Percentiles rank a stretch among this genome's conserved stretches.
These are phyloP conservation scores for Callospermophilus lateralis DNA, from an alignment of 2,113 vertebrate species.

Conservation along the genomic window DNA sequence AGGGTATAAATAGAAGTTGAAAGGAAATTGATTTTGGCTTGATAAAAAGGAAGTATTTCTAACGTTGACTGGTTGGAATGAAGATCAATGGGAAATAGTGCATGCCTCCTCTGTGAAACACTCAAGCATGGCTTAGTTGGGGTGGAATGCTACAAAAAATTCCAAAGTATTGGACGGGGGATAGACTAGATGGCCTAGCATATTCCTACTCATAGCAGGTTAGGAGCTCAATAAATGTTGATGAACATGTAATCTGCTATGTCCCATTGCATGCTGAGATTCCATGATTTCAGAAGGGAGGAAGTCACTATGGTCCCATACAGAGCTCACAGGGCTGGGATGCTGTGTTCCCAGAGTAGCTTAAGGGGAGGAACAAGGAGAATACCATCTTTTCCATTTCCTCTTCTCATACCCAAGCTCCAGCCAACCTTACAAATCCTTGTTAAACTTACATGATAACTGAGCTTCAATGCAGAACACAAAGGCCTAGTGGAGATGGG, in stretches of 20 bases:
- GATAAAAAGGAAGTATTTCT: constrained; percentile 6
- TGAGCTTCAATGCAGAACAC: neutral
- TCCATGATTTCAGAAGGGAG: neutral
- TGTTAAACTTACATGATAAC: neutral
- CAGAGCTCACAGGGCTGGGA: neutral
- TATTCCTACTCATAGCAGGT: neutral
- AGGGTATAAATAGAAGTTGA: neutral
- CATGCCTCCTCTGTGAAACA: neutral
- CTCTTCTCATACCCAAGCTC: neutral
- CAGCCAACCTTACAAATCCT: neutral
- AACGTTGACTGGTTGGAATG: neutral
- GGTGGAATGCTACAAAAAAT: neutral
- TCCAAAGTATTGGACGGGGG: neutral
- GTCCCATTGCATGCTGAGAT: neutral
- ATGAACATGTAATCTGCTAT: neutral
- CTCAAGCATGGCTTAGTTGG: neutral
- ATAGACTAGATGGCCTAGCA: neutral
- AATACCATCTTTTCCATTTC: neutral
- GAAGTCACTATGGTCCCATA: neutral
- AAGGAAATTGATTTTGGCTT: neutral
- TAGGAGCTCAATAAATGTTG: neutral
- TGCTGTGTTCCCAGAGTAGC: neutral
- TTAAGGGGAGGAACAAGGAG: neutral
- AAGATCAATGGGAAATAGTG: neutral
- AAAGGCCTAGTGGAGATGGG: neutral